Conservation (phyloP, 1,140 invertebrate genomes). For the Littorina saxatilis region DNA sequence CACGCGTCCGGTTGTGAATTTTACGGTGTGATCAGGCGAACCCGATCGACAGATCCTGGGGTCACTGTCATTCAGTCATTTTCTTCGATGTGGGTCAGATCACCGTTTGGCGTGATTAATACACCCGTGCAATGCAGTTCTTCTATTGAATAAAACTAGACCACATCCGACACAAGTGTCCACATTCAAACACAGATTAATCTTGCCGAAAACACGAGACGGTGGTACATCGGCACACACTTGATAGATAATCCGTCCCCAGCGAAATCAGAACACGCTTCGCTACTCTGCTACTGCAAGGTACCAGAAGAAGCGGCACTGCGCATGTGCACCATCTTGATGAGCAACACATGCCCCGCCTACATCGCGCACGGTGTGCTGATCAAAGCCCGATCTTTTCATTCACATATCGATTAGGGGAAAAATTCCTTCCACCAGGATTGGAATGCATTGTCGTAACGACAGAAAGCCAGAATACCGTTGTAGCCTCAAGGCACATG, state of each 20-base stretch:
- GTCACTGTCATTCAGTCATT: conserved; percentile 22
- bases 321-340: conserved; percentile 45
- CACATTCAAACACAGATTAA: not conserved
- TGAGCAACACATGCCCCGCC: conserved; percentile 42
- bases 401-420: too few relatives aligned
- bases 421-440: too few relatives aligned
- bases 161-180: too few relatives aligned
- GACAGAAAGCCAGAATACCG: too few relatives aligned
- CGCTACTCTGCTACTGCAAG: conserved; percentile 25
- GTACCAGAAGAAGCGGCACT: conserved; percentile 21
- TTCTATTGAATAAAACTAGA: not conserved
- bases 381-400: not conserved
- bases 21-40: not conserved
- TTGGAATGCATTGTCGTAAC: too few relatives aligned
- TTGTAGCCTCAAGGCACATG: too few relatives aligned
- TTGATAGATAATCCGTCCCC: not conserved
- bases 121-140: conserved; percentile 22
- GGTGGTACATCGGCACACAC: not conserved
- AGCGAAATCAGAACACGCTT: conserved; percentile 2
- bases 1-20: not conserved
- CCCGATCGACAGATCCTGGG: conserved; percentile 5
- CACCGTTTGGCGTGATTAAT: conserved; percentile 20
- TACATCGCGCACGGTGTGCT: conserved; percentile 1
- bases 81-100: conserved; percentile 5
- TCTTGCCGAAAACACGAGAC: not conserved